These are phyloP conservation scores for Chesias legatella DNA, from an alignment of 2,888 invertebrate genomes.

Conservation along the genomic window DNA sequence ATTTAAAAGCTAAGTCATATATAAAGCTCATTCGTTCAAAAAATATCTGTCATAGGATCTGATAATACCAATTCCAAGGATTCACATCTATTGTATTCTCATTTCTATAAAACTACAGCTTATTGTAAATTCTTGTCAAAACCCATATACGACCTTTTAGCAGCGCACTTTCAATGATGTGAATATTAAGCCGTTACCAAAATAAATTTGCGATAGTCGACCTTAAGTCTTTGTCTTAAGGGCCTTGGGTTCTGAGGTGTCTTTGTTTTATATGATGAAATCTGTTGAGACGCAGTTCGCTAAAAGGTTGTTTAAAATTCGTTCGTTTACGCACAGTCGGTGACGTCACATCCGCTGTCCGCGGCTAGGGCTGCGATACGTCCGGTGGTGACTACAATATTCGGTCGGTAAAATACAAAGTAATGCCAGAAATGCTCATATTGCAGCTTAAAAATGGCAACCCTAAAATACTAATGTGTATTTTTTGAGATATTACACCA, in stretches of 20 bases:
- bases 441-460: too few relatives aligned
- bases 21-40: conserved; percentile 12
- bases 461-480: too few relatives aligned
- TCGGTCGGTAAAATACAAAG: too few relatives aligned
- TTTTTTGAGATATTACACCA: too few relatives aligned
- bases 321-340: conserved; percentile 65
- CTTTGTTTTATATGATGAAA: conserved; percentile 54
- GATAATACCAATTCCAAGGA: conserved; percentile 42
- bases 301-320: conserved; percentile 77
- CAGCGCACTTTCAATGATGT: conserved; percentile 59
- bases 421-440: too few relatives aligned
- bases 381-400: conserved; percentile 41
- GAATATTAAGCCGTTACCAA: conserved; percentile 58
- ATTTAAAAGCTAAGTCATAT: conserved; percentile 1
- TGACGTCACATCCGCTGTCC: conserved; percentile 72
- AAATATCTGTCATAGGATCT: conserved; percentile 35
- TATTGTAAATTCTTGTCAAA: conserved; percentile 57
- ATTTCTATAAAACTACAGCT: conserved; percentile 30
- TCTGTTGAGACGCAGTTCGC: conserved; percentile 65
- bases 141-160: conserved; percentile 63
- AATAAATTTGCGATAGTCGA: conserved; percentile 34
- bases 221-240: conserved; percentile 47
- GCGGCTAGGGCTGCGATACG: conserved; percentile 27
- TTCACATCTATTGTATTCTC: conserved; percentile 28
- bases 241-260: conserved; percentile 28